Evolutionary conservation across 2,113 vertebrate species (phyloP).

Genomic region (Psittacus erithacus): DNA sequence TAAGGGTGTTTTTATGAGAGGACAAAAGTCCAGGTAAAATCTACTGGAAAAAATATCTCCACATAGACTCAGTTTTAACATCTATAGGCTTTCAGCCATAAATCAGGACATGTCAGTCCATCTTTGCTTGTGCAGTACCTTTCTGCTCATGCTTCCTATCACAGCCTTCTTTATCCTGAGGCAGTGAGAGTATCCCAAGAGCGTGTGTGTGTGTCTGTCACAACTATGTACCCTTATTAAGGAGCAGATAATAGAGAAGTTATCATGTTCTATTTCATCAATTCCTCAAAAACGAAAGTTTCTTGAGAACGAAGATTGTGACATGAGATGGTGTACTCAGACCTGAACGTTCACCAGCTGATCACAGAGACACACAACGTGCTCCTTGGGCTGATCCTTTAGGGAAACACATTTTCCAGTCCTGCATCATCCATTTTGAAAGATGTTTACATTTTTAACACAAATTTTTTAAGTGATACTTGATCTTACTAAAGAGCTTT

Average conservation of each 20-base stretch:
- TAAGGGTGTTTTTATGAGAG: background rate
- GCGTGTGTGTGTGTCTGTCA: background rate
- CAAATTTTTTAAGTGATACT: slow-evolving; percentile 23
- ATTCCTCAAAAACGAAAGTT: background rate
- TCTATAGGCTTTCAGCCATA: background rate
- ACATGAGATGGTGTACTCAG: background rate
- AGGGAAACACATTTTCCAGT: background rate
- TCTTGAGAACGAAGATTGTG: accelerated
- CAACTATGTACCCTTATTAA: background rate
- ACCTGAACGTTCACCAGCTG: background rate
- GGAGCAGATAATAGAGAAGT: background rate
- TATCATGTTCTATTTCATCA: background rate
- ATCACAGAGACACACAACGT: background rate
- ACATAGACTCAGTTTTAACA: background rate
- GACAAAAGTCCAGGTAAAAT: background rate
- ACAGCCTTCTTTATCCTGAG: accelerated
- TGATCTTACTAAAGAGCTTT: slow-evolving; percentile 65
- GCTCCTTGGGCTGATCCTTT: background rate
- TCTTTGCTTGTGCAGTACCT: background rate
- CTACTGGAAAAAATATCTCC: background rate
- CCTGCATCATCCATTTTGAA: background rate
- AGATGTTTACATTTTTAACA: slow-evolving; percentile 10
- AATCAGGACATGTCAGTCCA: background rate
- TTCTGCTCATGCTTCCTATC: background rate
- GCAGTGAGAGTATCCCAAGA: background rate